phyloP scores from a whole-genome alignment of 2,888 invertebrate genomes.

The Drosophila seclusa region DNA sequence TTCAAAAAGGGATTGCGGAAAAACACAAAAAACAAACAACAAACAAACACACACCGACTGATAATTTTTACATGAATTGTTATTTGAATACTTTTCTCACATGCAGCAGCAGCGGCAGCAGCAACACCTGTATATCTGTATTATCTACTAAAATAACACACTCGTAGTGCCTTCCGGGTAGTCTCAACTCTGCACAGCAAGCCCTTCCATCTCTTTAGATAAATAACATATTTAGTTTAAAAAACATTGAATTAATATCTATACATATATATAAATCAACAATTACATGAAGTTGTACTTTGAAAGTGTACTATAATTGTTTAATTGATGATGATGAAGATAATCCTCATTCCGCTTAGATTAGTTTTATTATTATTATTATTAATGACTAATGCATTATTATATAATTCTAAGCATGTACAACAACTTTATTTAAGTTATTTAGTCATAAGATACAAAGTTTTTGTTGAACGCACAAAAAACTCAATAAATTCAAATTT shows the following conservation, averaged over 20 bases:
- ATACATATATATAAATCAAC: background rate
- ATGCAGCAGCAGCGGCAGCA: constrained; percentile 20
- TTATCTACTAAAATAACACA: constrained; percentile 34
- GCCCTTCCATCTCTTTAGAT: constrained; percentile 25
- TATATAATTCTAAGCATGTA: constrained; percentile 68
- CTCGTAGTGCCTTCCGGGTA: constrained; percentile 67
- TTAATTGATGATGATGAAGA: constrained; percentile 23
- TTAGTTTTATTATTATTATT: constrained; percentile 50
- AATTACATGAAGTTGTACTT: constrained; percentile 35
- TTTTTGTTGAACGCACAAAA: constrained; percentile 72
- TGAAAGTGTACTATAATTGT: constrained; percentile 25
- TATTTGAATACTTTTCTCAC: constrained; percentile 22
- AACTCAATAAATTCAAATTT: constrained; percentile 54
- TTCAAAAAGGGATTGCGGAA: constrained; percentile 28
- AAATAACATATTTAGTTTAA: constrained; percentile 32
- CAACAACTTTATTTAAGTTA: constrained; percentile 69
- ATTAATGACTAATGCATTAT: constrained; percentile 63
- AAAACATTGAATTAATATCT: constrained; percentile 21
- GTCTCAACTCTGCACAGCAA: constrained; percentile 21
- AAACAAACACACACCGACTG: constrained; percentile 60
- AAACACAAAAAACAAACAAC: background rate
- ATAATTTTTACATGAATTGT: constrained; percentile 70
- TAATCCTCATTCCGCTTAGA: constrained; percentile 66
- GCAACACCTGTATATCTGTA: constrained; percentile 26
- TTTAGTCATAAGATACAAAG: constrained; percentile 65